A percentile compares a stretch with the other conserved stretches of the same genome.
These are phyloP conservation scores for Eumaeus atala DNA, from an alignment of 1,140 invertebrate species.

Conservation along the genomic window DNA sequence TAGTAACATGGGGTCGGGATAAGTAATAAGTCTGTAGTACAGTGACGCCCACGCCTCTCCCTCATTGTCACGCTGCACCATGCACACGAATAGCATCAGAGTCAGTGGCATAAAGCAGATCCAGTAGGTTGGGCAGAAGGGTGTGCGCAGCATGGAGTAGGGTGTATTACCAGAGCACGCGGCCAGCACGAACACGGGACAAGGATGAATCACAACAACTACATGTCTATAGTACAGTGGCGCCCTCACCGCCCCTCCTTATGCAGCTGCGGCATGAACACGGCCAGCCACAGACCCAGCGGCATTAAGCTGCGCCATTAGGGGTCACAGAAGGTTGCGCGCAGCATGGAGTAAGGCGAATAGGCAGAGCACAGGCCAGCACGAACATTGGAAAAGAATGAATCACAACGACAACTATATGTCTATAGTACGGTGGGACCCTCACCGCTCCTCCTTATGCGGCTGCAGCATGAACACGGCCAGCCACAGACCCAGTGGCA, in stretches of 20 bases:
- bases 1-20: no score
- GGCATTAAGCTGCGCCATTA: constrained; percentile 82
- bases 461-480: constrained; percentile 91
- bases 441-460: constrained; percentile 89
- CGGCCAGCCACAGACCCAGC: constrained; percentile 90
- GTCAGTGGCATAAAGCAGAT: constrained; percentile 86
- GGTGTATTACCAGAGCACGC: no score
- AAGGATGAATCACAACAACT: not conserved
- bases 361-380: no score
- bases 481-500: constrained; percentile 93
- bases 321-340: constrained; percentile 24
- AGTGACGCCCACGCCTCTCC: constrained; percentile 77
- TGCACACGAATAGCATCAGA: constrained; percentile 93
- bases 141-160: no score
- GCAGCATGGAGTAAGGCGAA: no score
- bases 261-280: constrained; percentile 94
- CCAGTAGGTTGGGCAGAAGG: constrained; percentile 43
- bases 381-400: no score
- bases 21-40: no score
- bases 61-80: constrained; percentile 92
- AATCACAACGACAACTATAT: no score
- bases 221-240: not conserved
- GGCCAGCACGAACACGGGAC: no score
- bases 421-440: not conserved
- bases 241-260: constrained; percentile 83